phyloP scores from a whole-genome alignment of 2,113 vertebrate species.

The Xenopus laevis region DNA sequence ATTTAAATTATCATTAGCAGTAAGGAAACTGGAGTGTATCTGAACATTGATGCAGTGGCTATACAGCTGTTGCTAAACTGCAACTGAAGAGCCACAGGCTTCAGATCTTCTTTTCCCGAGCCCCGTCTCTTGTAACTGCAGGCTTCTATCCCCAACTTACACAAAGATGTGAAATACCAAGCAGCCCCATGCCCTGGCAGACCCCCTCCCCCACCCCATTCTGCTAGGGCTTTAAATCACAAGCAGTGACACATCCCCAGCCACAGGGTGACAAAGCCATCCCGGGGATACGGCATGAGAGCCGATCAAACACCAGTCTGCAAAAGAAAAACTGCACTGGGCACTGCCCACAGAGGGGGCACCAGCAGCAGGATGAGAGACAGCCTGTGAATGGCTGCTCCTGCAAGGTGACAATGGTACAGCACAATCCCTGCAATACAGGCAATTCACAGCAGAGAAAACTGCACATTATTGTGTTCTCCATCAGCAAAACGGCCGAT shows the following conservation, averaged over 20 bases:
- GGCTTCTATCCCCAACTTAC: slow-evolving; percentile 3
- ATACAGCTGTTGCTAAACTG: no score
- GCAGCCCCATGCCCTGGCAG: background rate
- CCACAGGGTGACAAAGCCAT: slow-evolving; percentile 6
- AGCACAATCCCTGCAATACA: background rate
- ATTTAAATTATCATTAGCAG: no score
- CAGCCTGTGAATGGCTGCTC: background rate
- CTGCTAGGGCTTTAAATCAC: slow-evolving; percentile 7
- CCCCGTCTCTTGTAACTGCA: background rate
- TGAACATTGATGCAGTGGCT: no score
- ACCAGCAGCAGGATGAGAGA: background rate
- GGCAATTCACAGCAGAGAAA: no score
- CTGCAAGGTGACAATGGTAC: background rate
- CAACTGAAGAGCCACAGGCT: background rate
- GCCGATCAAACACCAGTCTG: background rate
- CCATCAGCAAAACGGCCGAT: no score
- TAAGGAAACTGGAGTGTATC: background rate
- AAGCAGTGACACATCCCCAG: slow-evolving; percentile 17
- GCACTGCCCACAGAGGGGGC: background rate
- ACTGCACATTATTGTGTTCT: no score
- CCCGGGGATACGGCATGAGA: background rate
- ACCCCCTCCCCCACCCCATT: slow-evolving; percentile 11
- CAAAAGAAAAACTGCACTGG: background rate
- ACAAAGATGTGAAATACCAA: slow-evolving; percentile 20
- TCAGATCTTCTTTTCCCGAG: background rate